These are phyloP conservation scores for Aleiodes sp. DNA, from an alignment of 1,140 invertebrate species.

Conservation along the genomic window DNA sequence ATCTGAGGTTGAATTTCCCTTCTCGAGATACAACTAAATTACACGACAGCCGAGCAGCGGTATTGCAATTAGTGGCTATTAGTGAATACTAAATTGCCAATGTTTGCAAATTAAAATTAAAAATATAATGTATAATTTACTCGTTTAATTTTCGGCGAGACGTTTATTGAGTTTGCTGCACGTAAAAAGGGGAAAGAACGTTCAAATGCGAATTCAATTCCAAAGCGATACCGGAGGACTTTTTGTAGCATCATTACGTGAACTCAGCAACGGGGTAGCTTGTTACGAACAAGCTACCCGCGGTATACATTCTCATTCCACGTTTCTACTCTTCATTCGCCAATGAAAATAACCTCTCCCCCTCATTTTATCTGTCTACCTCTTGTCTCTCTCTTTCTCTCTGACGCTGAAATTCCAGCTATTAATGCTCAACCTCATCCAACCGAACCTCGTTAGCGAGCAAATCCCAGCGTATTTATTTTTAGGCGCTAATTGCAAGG, in stretches of 20 bases:
- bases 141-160: no score
- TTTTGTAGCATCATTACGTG: not conserved
- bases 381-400: not conserved
- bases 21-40: not conserved
- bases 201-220: not conserved
- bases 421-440: not conserved
- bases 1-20: not conserved
- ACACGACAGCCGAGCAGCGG: no score
- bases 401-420: not conserved
- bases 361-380: not conserved
- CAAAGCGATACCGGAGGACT: not conserved
- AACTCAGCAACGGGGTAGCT: not conserved
- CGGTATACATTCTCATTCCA: conserved; percentile 6
- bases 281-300: not conserved
- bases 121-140: no score
- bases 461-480: conserved; percentile 11
- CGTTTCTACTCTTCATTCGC: not conserved
- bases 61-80: no score
- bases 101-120: no score
- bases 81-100: no score
- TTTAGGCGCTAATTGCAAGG: conserved; percentile 3
- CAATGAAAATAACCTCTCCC: no score
- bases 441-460: conserved; percentile 2
- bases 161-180: no score
- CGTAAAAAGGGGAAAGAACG: no score